Evolutionary conservation across 2,113 vertebrate species (phyloP).

Genomic region (Cephalopholis sonnerati): DNA sequence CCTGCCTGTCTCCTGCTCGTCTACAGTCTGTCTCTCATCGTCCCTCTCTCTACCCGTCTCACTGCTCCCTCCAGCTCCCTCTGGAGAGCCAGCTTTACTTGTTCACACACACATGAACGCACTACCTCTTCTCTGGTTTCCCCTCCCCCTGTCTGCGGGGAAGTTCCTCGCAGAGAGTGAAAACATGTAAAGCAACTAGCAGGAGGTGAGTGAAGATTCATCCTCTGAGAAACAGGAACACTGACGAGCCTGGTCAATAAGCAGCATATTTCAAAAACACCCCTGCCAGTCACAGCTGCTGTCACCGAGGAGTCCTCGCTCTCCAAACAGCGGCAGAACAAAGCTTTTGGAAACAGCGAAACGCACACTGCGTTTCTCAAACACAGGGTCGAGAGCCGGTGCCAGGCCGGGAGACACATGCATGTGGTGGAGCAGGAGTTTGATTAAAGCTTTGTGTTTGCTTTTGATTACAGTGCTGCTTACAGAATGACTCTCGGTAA

Average conservation of each 20-base stretch:
- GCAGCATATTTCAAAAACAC: slow-evolving; percentile 32
- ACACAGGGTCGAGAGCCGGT: not conserved
- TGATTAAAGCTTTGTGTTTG: slow-evolving; percentile 27
- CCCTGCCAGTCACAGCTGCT: slow-evolving; percentile 52
- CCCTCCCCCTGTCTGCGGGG: slow-evolving; percentile 49
- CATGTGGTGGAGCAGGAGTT: slow-evolving; percentile 7
- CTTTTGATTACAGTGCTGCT: not conserved
- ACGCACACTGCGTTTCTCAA: slow-evolving; percentile 20
- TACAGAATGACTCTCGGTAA: not conserved
- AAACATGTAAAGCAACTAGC: slow-evolving; percentile 39
- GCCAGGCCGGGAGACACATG: slow-evolving; percentile 4
- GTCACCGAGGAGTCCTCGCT: slow-evolving; percentile 31
- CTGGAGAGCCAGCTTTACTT: slow-evolving; percentile 48
- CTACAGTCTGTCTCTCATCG: slow-evolving; percentile 34
- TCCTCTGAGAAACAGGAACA: slow-evolving; percentile 40
- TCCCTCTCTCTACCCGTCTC: slow-evolving; percentile 26
- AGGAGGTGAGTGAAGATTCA: slow-evolving; percentile 44
- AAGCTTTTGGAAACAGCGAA: slow-evolving; percentile 33
- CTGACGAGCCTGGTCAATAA: slow-evolving; percentile 35
- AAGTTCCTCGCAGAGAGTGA: slow-evolving; percentile 53
- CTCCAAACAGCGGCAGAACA: slow-evolving; percentile 22
- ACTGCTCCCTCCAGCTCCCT: slow-evolving; percentile 55
- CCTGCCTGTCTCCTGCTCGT: slow-evolving; percentile 29
- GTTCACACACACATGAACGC: slow-evolving; percentile 50
- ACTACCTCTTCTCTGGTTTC: slow-evolving; percentile 18